Evolutionary conservation across 35 echinoderm and acorn worm genomes (phyloP).

Genomic region (Heliocidaris erythrogramma): DNA sequence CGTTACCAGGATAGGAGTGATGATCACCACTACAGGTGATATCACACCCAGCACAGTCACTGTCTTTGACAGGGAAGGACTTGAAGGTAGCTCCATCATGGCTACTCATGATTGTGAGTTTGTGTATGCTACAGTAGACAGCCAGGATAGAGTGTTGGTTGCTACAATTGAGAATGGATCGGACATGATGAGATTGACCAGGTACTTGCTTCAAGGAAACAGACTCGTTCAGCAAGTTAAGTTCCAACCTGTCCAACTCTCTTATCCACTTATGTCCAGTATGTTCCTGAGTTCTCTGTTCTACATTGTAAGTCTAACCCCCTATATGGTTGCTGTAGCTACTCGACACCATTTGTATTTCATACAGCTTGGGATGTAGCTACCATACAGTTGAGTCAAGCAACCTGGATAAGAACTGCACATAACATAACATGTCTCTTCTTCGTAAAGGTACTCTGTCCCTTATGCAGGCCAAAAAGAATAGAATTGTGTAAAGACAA

Average conservation of each 20-base stretch:
- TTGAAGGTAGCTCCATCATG: not conserved
- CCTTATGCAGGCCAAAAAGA: too few species aligned
- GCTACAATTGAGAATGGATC: not conserved
- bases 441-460: too few species aligned
- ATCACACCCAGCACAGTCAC: not conserved
- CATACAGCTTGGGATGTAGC: not conserved
- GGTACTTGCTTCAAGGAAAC: not conserved
- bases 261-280: not conserved
- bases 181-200: not conserved
- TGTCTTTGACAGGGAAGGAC: not conserved
- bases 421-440: too few species aligned
- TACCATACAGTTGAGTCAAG: too few species aligned
- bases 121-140: not conserved
- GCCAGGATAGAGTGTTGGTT: not conserved
- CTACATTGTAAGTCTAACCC: not conserved
- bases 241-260: not conserved
- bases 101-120: not conserved
- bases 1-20: not conserved
- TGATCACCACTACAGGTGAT: constrained; percentile 17
- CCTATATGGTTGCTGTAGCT: not conserved
- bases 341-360: not conserved
- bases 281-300: not conserved
- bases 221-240: not conserved
- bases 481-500: too few species aligned
- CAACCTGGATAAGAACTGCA: too few species aligned